A percentile compares a stretch with the other conserved stretches of the same genome.
Evolutionary conservation across 2,888 invertebrate genomes (phyloP).

Genomic region (Ornithoptera priamus): DNA sequence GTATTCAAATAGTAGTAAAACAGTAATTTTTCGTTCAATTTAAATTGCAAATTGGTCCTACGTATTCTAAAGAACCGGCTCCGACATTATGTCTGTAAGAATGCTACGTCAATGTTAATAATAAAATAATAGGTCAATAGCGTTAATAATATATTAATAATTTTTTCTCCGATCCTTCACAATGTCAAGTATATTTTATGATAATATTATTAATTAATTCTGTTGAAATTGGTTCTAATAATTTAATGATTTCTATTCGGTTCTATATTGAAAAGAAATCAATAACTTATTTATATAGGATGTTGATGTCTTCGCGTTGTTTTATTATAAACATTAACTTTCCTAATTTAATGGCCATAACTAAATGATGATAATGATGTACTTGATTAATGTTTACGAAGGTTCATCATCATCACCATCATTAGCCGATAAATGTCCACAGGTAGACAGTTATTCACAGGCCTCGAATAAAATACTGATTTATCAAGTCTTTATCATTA

Average conservation of each 20-base stretch:
- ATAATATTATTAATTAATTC: not conserved
- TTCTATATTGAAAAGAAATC: too few relatives aligned
- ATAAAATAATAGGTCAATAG: not conserved
- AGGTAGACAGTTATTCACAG: too few relatives aligned
- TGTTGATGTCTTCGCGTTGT: too few relatives aligned
- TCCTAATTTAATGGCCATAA: too few relatives aligned
- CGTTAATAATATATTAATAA: not conserved
- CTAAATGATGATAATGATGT: too few relatives aligned
- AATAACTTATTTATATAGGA: too few relatives aligned
- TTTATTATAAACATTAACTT: too few relatives aligned
- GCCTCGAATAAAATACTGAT: too few relatives aligned
- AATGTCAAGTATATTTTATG: not conserved
- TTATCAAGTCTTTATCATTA: too few relatives aligned
- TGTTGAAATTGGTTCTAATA: not conserved
- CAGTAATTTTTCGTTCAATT: conserved; percentile 20
- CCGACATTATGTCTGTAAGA: conserved; percentile 6
- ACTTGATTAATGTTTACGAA: too few relatives aligned
- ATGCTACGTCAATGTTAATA: not conserved
- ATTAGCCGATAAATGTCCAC: too few relatives aligned
- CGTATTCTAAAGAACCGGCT: conserved; percentile 4
- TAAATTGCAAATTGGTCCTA: conserved; percentile 26
- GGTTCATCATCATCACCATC: too few relatives aligned
- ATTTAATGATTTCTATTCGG: not conserved
- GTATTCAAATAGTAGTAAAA: conserved; percentile 25
- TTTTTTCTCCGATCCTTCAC: not conserved